These are phyloP conservation scores for Elmis aenea DNA, from an alignment of 2,888 invertebrate genomes.

Conservation along the genomic window DNA sequence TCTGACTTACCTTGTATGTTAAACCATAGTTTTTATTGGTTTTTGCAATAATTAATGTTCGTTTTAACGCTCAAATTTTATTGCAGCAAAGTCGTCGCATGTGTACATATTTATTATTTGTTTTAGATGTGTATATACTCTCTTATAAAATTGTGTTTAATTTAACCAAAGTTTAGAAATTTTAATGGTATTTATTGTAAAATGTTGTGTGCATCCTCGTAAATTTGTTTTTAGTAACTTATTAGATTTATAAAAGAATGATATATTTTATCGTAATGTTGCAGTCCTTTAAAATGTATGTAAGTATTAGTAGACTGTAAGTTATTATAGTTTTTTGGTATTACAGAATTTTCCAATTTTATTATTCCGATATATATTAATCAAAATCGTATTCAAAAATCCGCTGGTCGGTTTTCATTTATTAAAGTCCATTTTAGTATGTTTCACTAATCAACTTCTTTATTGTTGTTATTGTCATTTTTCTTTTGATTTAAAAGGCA, in stretches of 20 bases:
- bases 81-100: no score
- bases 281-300: not conserved
- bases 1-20: no score
- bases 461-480: no score
- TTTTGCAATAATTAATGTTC: no score
- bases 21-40: no score
- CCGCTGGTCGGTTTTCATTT: constrained; percentile 20
- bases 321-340: no score
- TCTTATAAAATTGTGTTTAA: constrained; percentile 9
- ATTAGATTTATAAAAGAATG: not conserved
- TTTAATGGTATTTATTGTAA: constrained; percentile 16
- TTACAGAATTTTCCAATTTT: constrained; percentile 10
- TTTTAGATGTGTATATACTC: constrained; percentile 5
- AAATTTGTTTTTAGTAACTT: constrained; percentile 2
- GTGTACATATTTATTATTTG: constrained; percentile 7
- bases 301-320: constrained; percentile 9
- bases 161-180: constrained; percentile 18
- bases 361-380: constrained; percentile 3
- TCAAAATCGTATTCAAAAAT: constrained; percentile 7
- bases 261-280: not conserved
- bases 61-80: no score
- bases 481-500: no score
- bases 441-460: no score
- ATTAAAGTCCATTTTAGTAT: constrained; percentile 4
- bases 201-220: constrained; percentile 4